Evolutionary conservation across 92 coral and sea anemone genomes (phyloP).

Genomic region (Paragorgia papillata): DNA sequence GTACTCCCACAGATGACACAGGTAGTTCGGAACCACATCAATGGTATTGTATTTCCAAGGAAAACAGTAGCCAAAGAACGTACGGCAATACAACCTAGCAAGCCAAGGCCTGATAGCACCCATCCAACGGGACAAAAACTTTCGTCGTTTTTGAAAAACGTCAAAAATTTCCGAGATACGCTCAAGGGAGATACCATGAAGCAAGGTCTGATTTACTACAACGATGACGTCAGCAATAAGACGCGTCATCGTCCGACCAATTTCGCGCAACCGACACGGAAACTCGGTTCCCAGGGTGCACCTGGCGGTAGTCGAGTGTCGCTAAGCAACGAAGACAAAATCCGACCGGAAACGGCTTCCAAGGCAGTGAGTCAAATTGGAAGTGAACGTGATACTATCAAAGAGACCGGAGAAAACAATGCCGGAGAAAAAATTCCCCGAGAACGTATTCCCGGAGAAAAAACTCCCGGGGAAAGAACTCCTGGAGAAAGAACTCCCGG

Average conservation of each 20-base stretch:
- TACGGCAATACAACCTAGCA: neutral
- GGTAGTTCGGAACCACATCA: slow-evolving; percentile 20
- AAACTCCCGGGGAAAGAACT: neutral
- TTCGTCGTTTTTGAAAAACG: slow-evolving; percentile 18
- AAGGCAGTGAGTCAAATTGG: slow-evolving; percentile 1
- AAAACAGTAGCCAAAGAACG: neutral
- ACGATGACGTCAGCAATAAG: slow-evolving; percentile 39
- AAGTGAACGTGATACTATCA: too few species aligned
- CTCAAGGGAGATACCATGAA: slow-evolving; percentile 24
- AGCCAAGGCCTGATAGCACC: neutral
- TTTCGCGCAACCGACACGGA: slow-evolving; percentile 36
- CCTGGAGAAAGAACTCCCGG: neutral
- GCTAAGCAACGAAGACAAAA: slow-evolving; percentile 3
- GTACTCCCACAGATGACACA: neutral
- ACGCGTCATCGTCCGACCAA: slow-evolving; percentile 32
- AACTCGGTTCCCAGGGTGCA: slow-evolving; percentile 38
- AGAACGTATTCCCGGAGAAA: neutral
- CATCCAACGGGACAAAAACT: slow-evolving; percentile 2
- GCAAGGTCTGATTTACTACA: slow-evolving; percentile 27
- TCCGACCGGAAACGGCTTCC: slow-evolving; percentile 15
- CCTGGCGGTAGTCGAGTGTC: slow-evolving; percentile 35
- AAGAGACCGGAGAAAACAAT: too few species aligned
- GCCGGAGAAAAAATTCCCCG: neutral
- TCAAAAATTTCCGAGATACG: slow-evolving; percentile 21
- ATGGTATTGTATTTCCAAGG: neutral